Conservation (phyloP, 1,140 invertebrate species). For the Pygmarrhopalites habei region DNA sequence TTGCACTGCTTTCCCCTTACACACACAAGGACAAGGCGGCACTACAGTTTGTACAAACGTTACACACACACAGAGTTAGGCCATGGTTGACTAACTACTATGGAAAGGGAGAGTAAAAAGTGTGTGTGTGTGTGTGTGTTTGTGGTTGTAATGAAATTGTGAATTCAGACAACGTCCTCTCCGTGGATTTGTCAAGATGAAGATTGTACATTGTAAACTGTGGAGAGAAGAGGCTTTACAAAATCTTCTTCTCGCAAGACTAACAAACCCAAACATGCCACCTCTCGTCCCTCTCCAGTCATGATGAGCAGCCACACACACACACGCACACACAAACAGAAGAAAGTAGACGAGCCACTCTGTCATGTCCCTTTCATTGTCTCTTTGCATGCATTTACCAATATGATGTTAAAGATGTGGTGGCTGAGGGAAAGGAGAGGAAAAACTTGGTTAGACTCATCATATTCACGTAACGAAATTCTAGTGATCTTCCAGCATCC, state of each 20-base stretch:
- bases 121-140: neutral
- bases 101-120: neutral
- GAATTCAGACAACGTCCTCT: slow-evolving; percentile 32
- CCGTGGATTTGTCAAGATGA: slow-evolving; percentile 32
- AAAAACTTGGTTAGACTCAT: too few species aligned
- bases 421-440: too few species aligned
- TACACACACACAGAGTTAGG: neutral
- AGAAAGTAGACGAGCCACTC: too few species aligned
- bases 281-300: neutral
- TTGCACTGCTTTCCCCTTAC: too few species aligned
- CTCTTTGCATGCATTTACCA: too few species aligned
- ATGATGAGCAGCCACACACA: neutral
- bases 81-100: slow-evolving; percentile 1
- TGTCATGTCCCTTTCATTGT: too few species aligned
- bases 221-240: neutral
- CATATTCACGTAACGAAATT: too few species aligned
- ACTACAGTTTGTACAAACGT: neutral
- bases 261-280: neutral
- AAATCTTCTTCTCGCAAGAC: too few species aligned
- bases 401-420: too few species aligned
- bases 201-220: neutral
- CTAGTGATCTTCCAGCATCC: too few species aligned
- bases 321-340: neutral
- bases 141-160: slow-evolving; percentile 35
- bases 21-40: neutral